A percentile compares a stretch with the other conserved stretches of the same genome.
phyloP scores from a whole-genome alignment of 2,888 invertebrate species.

The Muschampia plurimacula region DNA sequence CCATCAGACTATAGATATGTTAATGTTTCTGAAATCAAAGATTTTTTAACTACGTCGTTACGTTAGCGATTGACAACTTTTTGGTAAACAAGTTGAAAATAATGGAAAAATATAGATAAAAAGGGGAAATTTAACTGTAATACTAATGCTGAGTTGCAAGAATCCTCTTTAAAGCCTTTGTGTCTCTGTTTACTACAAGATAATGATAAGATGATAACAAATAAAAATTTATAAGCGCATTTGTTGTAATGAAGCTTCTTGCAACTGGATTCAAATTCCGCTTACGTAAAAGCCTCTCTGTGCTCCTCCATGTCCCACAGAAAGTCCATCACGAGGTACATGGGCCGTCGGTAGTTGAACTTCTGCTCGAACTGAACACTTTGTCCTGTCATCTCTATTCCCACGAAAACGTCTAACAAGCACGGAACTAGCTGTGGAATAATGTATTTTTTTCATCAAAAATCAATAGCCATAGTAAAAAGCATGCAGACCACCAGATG shows the following conservation, averaged over 20 bases:
- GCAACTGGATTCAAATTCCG: slow-evolving; percentile 42
- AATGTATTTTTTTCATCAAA: background rate
- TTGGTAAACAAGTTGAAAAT: no score
- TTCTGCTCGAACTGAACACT: slow-evolving; percentile 98
- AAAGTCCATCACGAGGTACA: slow-evolving; percentile 97
- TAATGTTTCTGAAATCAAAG: no score
- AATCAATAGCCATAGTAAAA: no score
- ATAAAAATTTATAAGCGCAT: background rate
- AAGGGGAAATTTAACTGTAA: no score
- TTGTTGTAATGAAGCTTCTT: background rate
- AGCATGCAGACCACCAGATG: no score
- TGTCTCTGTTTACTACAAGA: no score
- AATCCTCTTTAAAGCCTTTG: no score
- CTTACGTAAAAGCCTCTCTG: slow-evolving; percentile 90
- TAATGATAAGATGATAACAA: background rate
- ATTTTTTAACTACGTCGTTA: no score
- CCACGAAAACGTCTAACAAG: slow-evolving; percentile 96
- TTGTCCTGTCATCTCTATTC: slow-evolving; percentile 98
- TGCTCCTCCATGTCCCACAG: slow-evolving; percentile 94
- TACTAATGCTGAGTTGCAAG: background rate
- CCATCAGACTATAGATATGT: no score
- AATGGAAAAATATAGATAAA: no score
- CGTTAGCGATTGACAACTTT: no score
- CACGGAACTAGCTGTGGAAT: slow-evolving; percentile 89
- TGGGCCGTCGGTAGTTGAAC: slow-evolving; percentile 97